These are phyloP conservation scores for Linepithema humile DNA, from an alignment of 1,140 invertebrate species.

Conservation along the genomic window DNA sequence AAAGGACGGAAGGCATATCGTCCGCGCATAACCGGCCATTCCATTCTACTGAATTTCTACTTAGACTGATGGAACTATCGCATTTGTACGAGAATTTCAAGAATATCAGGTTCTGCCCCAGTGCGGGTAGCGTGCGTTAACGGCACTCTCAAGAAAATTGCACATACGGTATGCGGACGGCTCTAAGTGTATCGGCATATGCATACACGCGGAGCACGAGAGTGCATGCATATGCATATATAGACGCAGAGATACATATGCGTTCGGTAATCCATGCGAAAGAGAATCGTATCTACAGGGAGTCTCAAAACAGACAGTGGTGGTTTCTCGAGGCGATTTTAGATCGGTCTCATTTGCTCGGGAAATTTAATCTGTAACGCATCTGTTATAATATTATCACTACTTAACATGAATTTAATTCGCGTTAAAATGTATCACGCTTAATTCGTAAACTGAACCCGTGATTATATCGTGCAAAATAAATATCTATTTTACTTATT, in stretches of 20 bases:
- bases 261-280: background rate
- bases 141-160: slow-evolving; percentile 66
- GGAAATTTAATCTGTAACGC: background rate
- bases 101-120: slow-evolving; percentile 56
- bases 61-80: slow-evolving; percentile 56
- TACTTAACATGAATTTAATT: slow-evolving; percentile 10
- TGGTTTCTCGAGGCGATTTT: background rate
- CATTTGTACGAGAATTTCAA: slow-evolving; percentile 48
- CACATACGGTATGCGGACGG: background rate
- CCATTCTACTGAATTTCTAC: slow-evolving; percentile 51
- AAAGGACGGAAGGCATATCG: background rate
- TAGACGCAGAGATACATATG: background rate
- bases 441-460: background rate
- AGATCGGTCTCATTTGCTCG: background rate
- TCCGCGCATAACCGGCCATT: slow-evolving; percentile 31
- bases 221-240: slow-evolving; percentile 11
- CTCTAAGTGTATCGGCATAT: slow-evolving; percentile 2
- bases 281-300: background rate
- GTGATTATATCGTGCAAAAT: background rate
- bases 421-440: background rate
- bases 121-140: slow-evolving; percentile 29
- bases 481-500: background rate
- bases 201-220: background rate
- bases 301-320: background rate
- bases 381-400: background rate